A percentile compares a stretch with the other conserved stretches of the same genome.
phyloP scores from a whole-genome alignment of 1,140 invertebrate species.

The Centruroides vittatus region DNA sequence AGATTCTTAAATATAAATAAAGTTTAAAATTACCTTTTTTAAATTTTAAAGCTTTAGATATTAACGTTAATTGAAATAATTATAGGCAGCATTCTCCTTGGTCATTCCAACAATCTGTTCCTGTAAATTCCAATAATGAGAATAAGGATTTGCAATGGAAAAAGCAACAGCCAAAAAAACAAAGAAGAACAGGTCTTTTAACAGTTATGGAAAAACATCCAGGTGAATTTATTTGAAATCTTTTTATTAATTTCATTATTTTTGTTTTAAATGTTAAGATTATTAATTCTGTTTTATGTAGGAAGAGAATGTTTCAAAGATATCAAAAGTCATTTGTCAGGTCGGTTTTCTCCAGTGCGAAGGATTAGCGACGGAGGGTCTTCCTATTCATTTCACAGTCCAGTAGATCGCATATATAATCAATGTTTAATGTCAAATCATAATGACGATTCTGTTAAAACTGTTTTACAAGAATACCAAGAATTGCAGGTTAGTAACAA shows the following conservation, averaged over 20 bases:
- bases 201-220: slow-evolving; percentile 73
- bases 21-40: too few relatives aligned
- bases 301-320: too few relatives aligned
- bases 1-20: too few relatives aligned
- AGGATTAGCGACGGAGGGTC: slow-evolving; percentile 66
- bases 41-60: too few relatives aligned
- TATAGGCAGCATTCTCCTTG: too few relatives aligned
- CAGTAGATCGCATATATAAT: slow-evolving; percentile 32
- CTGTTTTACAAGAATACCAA: slow-evolving; percentile 35
- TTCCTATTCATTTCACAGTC: slow-evolving; percentile 34
- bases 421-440: slow-evolving; percentile 36
- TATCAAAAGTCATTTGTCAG: slow-evolving; percentile 1
- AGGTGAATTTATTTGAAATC: slow-evolving; percentile 37
- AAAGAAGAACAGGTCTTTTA: slow-evolving; percentile 56
- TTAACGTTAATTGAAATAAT: too few relatives aligned
- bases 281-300: too few relatives aligned
- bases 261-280: too few relatives aligned
- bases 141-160: slow-evolving; percentile 13
- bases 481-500: slow-evolving; percentile 29
- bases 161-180: slow-evolving; percentile 38
- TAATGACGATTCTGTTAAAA: slow-evolving; percentile 25
- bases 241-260: too few relatives aligned
- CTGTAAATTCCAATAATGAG: too few relatives aligned
- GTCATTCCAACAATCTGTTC: too few relatives aligned
- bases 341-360: slow-evolving; percentile 72